These are phyloP conservation scores for Notothenia coriiceps DNA, from an alignment of 2,113 vertebrate genomes.

Conservation along the genomic window DNA sequence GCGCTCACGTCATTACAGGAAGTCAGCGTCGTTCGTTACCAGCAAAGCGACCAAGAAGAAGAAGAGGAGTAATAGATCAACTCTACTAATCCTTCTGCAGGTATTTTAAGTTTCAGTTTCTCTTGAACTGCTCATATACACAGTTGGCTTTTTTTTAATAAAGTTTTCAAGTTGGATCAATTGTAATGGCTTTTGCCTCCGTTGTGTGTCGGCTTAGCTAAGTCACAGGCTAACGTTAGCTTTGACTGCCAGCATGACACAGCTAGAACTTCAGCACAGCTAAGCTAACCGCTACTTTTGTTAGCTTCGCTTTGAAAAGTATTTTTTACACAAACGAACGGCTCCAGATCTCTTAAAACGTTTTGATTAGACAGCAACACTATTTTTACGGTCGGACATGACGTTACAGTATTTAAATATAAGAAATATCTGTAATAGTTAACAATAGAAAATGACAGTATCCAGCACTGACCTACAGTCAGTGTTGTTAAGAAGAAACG, in stretches of 20 bases:
- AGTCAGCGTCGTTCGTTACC: neutral
- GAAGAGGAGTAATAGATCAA: neutral
- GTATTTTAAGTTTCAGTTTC: neutral
- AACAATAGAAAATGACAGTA: neutral
- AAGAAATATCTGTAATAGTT: neutral
- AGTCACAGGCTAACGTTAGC: constrained; percentile 74
- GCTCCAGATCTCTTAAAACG: neutral
- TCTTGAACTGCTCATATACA: rapidly evolving
- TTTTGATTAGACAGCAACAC: neutral
- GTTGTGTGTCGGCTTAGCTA: constrained; percentile 37
- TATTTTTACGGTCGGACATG: rapidly evolving
- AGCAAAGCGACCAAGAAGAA: neutral
- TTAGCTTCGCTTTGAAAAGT: constrained; percentile 31
- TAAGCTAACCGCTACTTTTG: constrained; percentile 27
- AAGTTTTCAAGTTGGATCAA: rapidly evolving
- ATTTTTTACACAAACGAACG: neutral
- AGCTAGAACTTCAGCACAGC: neutral
- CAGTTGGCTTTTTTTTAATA: neutral
- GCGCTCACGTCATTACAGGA: constrained; percentile 12
- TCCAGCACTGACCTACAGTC: too few relatives aligned
- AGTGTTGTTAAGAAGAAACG: too few relatives aligned
- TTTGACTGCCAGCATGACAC: neutral
- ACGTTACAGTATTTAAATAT: too few relatives aligned
- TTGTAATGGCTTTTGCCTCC: neutral
- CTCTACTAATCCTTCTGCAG: constrained; percentile 24